A percentile compares a stretch with the other conserved stretches of the same genome.
Conservation (phyloP, 2,797 vertebrate species). For the Acanthiza pusilla region DNA sequence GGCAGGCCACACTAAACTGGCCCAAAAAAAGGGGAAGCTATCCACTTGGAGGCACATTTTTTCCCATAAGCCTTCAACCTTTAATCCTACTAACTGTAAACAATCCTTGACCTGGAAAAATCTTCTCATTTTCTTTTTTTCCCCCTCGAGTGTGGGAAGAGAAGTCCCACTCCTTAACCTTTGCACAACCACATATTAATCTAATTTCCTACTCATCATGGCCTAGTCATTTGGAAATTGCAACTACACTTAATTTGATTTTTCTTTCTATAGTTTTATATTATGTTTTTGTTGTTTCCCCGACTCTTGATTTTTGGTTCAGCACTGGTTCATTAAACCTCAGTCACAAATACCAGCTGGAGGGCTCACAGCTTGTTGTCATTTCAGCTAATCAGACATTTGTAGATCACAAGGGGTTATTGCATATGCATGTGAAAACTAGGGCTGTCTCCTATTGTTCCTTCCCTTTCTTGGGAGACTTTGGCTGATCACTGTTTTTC, state of each 20-base stretch:
- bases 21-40: not conserved
- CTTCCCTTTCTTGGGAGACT: not conserved
- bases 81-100: constrained; percentile 41
- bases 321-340: not conserved
- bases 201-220: constrained; percentile 14
- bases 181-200: constrained; percentile 27
- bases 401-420: not conserved
- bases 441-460: not conserved
- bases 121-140: not conserved
- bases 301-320: not conserved
- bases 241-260: not conserved
- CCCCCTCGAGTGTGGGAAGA: constrained; percentile 53
- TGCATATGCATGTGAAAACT: not conserved
- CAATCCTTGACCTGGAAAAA: constrained; percentile 26
- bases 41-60: constrained; percentile 4
- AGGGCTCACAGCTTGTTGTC: not conserved
- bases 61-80: constrained; percentile 37
- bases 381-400: constrained; percentile 2
- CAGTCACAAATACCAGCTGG: not conserved
- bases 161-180: constrained; percentile 15
- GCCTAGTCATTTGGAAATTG: constrained; percentile 14
- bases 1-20: not conserved
- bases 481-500: not conserved
- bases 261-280: not conserved
- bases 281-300: not conserved